Evolutionary conservation across 2,888 invertebrate species (phyloP), one percentile per base, ranked within the genome.

Genomic region (Epirrita christyi): DNA sequence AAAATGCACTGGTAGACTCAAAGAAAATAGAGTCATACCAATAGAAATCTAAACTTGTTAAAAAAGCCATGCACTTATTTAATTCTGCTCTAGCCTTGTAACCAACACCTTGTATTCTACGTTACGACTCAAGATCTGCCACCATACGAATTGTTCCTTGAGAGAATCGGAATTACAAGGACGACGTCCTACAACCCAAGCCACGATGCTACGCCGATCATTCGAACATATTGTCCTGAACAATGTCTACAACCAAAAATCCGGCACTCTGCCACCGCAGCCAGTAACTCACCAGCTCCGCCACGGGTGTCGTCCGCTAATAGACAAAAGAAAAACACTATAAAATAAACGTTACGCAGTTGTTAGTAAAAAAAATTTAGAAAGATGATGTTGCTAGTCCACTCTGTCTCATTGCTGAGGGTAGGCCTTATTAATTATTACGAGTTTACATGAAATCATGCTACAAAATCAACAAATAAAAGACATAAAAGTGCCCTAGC

Each of bases 321-420:
- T 46, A 50, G 41, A 55, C 42, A 55, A 56, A 56, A 56, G 44
- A 56, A 56, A 56, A 50, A 56, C 40, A 56, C 50, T 41, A 56
- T 59, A 58, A 64, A 61, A 53, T 44, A 54, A 41, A 42, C 45
- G 50, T 66, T 48, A 60, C 2, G 21, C 4, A 21, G 21, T 3
- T 2, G 32, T 32, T 1, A 32, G 32, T 32, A 32, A 7, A 7
- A 32, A 7, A 32, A 7, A 7, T 5, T 32, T 7, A 32, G 0
- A 32, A 29, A 29, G 28, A 29, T 29, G 8, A 32, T 32, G 7
- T 32, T 32, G 9, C 32, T 21, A n/a, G n/a, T 32, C 32, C 32
- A 32, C 32, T 1, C 32, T 6, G 2, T 32, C 10, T 7, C 32
- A 10, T 4, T 21, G 21, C 21, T 21, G 21, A 21, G 21, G 2